These are phyloP conservation scores for Myotis davidii DNA, from an alignment of 2,113 vertebrate species.

Conservation along the genomic window DNA sequence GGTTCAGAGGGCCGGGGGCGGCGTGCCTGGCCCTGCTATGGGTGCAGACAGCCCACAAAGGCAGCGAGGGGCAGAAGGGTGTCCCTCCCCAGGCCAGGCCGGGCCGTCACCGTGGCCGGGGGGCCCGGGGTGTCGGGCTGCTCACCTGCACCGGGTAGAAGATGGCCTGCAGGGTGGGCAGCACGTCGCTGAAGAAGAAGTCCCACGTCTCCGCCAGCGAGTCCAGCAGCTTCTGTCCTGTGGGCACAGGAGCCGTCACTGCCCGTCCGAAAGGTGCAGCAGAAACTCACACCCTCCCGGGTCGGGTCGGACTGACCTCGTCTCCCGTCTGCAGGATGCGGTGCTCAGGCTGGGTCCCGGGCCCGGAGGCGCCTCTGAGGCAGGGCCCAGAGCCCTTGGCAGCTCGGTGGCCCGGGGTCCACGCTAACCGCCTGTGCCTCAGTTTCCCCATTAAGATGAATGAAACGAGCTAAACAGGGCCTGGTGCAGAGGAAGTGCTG, in stretches of 20 bases:
- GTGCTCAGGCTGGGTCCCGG: neutral
- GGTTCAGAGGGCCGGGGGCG: neutral
- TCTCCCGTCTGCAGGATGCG: accelerated
- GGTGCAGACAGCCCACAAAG: neutral
- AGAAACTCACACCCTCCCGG: accelerated
- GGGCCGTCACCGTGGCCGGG: conserved; percentile 39
- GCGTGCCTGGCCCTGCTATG: no score
- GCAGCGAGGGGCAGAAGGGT: neutral
- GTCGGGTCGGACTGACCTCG: no score
- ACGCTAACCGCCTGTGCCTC: neutral
- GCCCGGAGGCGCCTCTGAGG: accelerated
- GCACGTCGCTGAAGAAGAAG: conserved; percentile 97
- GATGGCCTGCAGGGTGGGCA: conserved; percentile 97
- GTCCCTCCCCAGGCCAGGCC: conserved; percentile 21
- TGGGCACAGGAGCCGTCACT: neutral
- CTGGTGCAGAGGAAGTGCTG: neutral
- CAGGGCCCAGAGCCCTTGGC: accelerated
- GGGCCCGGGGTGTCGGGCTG: conserved; percentile 24
- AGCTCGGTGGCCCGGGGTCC: accelerated
- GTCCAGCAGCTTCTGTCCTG: conserved; percentile 98
- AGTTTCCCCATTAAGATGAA: neutral
- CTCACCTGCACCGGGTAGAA: conserved; percentile 98
- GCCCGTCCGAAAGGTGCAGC: accelerated
- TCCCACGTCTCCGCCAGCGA: conserved; percentile 98
- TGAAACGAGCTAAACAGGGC: no score